Base-by-base conservation (phyloP, 1,140 invertebrate genomes). In the Tetramorium parvispinum region DNA sequence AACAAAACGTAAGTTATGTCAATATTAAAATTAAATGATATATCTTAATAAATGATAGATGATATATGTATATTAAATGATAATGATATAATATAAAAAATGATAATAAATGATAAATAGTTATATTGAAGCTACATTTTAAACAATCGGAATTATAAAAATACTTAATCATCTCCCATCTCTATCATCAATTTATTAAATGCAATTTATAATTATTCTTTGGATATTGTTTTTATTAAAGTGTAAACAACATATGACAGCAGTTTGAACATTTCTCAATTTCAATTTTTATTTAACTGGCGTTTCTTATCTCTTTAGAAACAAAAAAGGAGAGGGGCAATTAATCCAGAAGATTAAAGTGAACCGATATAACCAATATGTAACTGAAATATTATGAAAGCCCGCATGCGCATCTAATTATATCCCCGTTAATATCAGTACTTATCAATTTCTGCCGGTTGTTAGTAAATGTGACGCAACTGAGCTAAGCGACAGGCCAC, bases 401-500 rank as follows among this genome's bases (percentile, higher is more conserved):
- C 6, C 16, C 13, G 59, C 13, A 55, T 27, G 40, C 5, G 18
- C 18, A 46, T 81, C 61, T 81, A 85, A 85, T 85, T 85, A 81
- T 82, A 59, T 59, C 16, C 37, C 8, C 24, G 7, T 8, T 59
- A 66, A 73, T 82, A 82, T 71, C 21, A 32, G 40, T n/a, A 13
- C 24, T 61, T 73, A 73, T 59, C 79, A 59, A 37, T 75, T 73
- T 82, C 40, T 43, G 49, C 24, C 21, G 51, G 37, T 46, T 27
- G 24, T 37, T 18, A 57, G 37, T 37, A 37, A 59, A 53, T 11
- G 51, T 73, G 68, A 49, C 24, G 66, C 68, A 82, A 59, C 43
- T 73, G 53, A 32, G 61, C 65, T 37, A 59, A 79, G 76, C 40
- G 83, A 66, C 61, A 65, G 79, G 76, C 24, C 43, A 66, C 6